Conservation (phyloP, 2,113 vertebrate genomes). For the Tetraodon nigroviridis region DNA sequence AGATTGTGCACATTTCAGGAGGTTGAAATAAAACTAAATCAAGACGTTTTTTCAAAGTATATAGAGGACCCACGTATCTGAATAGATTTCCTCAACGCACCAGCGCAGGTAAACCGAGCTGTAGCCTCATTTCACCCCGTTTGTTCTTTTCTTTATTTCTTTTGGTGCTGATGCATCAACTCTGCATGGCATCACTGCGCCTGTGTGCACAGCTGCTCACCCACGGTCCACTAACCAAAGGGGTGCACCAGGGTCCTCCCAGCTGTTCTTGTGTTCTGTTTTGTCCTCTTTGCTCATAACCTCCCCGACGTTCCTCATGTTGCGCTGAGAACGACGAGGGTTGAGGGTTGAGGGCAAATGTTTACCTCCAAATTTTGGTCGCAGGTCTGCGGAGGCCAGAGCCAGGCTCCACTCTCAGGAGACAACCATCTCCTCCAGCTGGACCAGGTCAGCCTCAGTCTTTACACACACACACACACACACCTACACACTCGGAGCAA, state of each 20-base stretch:
- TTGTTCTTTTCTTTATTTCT: conserved; percentile 6
- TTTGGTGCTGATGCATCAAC: conserved; percentile 10
- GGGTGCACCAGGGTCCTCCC: conserved; percentile 4
- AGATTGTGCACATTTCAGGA: neutral
- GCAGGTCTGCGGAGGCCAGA: conserved; percentile 72
- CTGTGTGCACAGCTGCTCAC: conserved; percentile 41
- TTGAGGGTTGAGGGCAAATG: neutral
- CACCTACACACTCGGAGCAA: conserved; percentile 27
- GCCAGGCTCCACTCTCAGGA: conserved; percentile 61
- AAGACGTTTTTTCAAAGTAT: conserved; percentile 78
- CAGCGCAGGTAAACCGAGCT: conserved; percentile 75
- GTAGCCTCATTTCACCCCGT: conserved; percentile 4
- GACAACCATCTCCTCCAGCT: conserved; percentile 59
- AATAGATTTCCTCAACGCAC: conserved; percentile 69
- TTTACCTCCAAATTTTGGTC: conserved; percentile 4
- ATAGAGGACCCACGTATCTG: conserved; percentile 72
- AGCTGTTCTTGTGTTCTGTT: neutral
- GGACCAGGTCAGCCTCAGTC: conserved; percentile 68
- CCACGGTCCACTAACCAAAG: conserved; percentile 10
- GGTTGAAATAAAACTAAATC: conserved; percentile 47
- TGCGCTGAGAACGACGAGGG: neutral
- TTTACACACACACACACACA: conserved; percentile 16
- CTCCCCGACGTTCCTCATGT: too few species aligned
- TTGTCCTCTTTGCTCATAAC: too few species aligned
- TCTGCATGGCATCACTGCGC: conserved; percentile 44